A percentile compares a stretch with the other conserved stretches of the same genome.
phyloP scores from a whole-genome alignment of 1,140 invertebrate species.

The Oryzaephilus surinamensis region DNA sequence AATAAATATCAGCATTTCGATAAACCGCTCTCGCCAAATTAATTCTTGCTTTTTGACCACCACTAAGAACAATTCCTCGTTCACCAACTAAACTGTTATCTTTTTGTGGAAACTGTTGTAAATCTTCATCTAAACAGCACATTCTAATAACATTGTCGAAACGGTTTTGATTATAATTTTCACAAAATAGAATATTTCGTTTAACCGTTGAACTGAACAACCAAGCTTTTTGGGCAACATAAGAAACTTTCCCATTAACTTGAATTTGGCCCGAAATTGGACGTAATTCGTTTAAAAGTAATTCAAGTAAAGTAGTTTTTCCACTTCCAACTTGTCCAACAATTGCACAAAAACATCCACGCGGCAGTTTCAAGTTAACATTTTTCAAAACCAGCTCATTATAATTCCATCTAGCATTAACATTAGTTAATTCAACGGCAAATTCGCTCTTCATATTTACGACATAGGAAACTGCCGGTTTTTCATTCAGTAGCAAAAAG shows the following conservation, averaged over 20 bases:
- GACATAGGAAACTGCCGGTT: constrained; percentile 31
- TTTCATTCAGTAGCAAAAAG: constrained; percentile 52
- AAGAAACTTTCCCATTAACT: constrained; percentile 43
- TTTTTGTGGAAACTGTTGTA: constrained; percentile 53
- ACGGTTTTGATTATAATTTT: constrained; percentile 22
- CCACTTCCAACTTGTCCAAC: constrained; percentile 62
- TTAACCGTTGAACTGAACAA: constrained; percentile 38
- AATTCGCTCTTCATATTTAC: constrained; percentile 23
- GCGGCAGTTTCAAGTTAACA: too few species aligned
- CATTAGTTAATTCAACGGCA: constrained; percentile 39
- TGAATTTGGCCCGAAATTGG: constrained; percentile 33
- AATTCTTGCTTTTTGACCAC: constrained; percentile 83
- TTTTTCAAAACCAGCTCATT: too few species aligned
- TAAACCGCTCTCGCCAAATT: constrained; percentile 75
- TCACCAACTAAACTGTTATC: constrained; percentile 73
- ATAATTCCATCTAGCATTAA: constrained; percentile 53
- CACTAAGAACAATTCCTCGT: constrained; percentile 74
- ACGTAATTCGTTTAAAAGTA: constrained; percentile 68
- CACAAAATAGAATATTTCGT: constrained; percentile 56
- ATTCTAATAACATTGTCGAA: constrained; percentile 50
- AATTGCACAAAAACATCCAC: constrained; percentile 47
- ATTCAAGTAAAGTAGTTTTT: constrained; percentile 70
- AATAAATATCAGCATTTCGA: constrained; percentile 65
- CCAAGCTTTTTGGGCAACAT: constrained; percentile 55
- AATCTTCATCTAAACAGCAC: constrained; percentile 54